Base-by-base conservation (phyloP, 2,888 invertebrate genomes). In the Drosophila rellima region DNA sequence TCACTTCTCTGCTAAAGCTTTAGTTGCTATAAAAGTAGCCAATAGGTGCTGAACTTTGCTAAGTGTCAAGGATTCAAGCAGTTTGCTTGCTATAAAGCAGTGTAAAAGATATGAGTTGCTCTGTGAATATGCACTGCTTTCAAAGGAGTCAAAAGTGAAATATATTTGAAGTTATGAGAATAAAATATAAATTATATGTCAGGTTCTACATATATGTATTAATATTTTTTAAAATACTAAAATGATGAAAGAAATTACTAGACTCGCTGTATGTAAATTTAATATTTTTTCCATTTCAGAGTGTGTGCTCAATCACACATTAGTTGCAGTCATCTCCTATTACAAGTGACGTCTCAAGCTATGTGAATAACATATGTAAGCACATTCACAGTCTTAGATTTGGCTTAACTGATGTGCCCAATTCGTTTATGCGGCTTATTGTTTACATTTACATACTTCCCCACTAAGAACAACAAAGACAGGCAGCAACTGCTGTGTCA, bases 381-480 rank as follows among this genome's bases (percentile, higher is more conserved):
- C 20, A 60, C 33, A 26, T 42, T 40, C 15, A 23, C 15, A 23
- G 42, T 26, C 18, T 40, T 17, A 64, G 69, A 42, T 59, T 59
- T 23, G 26, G 40, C 56, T 51, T 45, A 70, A 70, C 62, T 74
- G 74, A 74, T 80, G 74, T 81, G 35, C 55, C 57, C 66, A 71
- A 84, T 78, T 78, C 57, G 64, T 61, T 71, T 67, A 74, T 61
- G 66, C 40, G 45, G 55, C 52, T 70, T 74, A 71, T 86, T 88
- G 87, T 88, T 88, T 82, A 71, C 66, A 66, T 88, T 88, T 82
- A 71, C 66, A 66, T 50, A 64, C 23, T 47, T 47, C 33, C 52
- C 23, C 44, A 55, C 26, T 31, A 33, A 39, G 37, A 52, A 40
- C 35, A 70, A 37, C 54, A 69, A 56, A 45, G n/a, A 50, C 15